phyloP scores from a whole-genome alignment of 2,113 vertebrate genomes.

The Spilogale gracilis region DNA sequence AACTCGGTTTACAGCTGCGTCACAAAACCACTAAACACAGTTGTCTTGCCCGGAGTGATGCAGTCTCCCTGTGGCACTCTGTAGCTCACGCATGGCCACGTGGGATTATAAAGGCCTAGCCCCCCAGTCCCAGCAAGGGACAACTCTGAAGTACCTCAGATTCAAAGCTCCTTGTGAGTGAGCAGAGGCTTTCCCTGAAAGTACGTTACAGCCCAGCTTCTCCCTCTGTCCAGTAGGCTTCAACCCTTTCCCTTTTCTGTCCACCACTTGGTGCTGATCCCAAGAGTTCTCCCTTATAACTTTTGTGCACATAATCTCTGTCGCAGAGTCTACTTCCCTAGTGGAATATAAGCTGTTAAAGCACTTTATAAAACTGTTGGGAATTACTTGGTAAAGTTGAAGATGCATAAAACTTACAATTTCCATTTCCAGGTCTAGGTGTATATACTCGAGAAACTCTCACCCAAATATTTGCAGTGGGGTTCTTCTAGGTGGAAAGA shows the following conservation, averaged over 20 bases:
- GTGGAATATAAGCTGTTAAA: neutral
- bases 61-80: neutral
- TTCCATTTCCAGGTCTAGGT: neutral
- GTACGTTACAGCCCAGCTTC: neutral
- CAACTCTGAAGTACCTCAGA: neutral
- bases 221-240: neutral
- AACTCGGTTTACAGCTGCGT: neutral
- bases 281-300: neutral
- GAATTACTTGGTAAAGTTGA: conserved; percentile 12
- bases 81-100: neutral
- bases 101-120: too few species aligned
- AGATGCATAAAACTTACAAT: neutral
- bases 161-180: neutral
- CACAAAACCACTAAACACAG: neutral
- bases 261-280: neutral
- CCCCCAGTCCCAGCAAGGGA: neutral
- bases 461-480: neutral
- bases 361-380: neutral
- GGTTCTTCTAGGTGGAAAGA: neutral
- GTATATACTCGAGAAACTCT: neutral
- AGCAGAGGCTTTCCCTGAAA: neutral
- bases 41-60: neutral
- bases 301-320: neutral
- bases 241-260: neutral
- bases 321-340: neutral